Percentiles rank a stretch among this genome's conserved stretches.
Evolutionary conservation across 1,140 invertebrate genomes (phyloP).

Genomic region (Littorina saxatilis): DNA sequence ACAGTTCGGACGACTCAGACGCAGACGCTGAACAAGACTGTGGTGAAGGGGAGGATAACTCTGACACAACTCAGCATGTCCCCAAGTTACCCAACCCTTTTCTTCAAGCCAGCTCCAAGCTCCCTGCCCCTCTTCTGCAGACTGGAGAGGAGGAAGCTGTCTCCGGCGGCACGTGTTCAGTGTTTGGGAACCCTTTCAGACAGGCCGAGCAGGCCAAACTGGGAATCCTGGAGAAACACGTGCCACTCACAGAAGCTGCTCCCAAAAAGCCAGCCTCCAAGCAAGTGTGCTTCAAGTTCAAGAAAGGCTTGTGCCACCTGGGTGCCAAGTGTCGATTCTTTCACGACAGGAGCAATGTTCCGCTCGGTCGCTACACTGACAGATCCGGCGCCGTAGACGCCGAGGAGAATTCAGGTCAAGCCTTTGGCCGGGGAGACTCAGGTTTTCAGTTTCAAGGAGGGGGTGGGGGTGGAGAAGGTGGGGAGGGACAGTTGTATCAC

Average conservation of each 20-base stretch:
- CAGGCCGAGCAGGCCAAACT: constrained; percentile 91
- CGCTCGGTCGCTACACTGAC: not conserved
- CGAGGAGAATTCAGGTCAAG: not conserved
- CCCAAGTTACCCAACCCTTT: constrained; percentile 61
- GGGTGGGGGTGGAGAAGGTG: not conserved
- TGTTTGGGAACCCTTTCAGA: constrained; percentile 93
- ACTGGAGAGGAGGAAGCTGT: not conserved
- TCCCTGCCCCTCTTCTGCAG: constrained; percentile 34
- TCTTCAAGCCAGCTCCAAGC: constrained; percentile 38
- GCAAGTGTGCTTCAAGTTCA: constrained; percentile 95
- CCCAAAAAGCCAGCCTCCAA: constrained; percentile 86
- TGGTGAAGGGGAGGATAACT: not conserved
- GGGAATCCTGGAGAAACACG: constrained; percentile 92
- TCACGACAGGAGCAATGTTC: constrained; percentile 81
- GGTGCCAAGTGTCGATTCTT: constrained; percentile 95
- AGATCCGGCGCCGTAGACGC: not conserved
- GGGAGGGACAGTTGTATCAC: constrained; percentile 32
- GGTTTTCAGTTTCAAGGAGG: not conserved
- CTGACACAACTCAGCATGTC: too few species aligned
- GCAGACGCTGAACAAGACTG: not conserved
- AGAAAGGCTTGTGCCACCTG: constrained; percentile 92
- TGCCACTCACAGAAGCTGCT: constrained; percentile 89
- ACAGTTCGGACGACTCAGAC: constrained; percentile 33
- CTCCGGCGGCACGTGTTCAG: constrained; percentile 76
- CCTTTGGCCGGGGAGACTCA: not conserved